These are phyloP conservation scores for Phymastichus coffea DNA, from an alignment of 1,140 invertebrate species.

Conservation along the genomic window DNA sequence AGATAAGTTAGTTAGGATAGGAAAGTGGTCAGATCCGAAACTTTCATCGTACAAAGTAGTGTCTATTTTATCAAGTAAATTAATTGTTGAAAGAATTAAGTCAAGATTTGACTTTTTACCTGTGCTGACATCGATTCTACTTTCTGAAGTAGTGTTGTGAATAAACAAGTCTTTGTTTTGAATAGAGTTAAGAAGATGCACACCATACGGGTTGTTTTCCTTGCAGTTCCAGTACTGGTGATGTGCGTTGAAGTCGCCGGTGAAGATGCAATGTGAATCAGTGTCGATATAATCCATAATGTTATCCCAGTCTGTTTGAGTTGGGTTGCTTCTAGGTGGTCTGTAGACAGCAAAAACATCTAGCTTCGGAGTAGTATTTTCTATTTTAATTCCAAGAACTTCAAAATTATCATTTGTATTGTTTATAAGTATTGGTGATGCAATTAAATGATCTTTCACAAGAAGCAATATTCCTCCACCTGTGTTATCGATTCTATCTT, in stretches of 20 bases:
- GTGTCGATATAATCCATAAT: not conserved
- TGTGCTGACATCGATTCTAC: not conserved
- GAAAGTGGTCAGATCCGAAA: not conserved
- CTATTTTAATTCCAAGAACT: conserved; percentile 9
- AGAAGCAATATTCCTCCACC: conserved; percentile 18
- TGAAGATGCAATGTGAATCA: not conserved
- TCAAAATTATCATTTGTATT: not conserved
- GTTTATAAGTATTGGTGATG: not conserved
- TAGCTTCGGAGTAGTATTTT: not conserved
- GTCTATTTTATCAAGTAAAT: not conserved
- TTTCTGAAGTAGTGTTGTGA: not conserved
- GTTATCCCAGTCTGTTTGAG: conserved; percentile 12
- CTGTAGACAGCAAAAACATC: conserved; percentile 13
- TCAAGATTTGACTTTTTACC: too few species aligned
- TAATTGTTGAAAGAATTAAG: not conserved
- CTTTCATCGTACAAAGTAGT: not conserved
- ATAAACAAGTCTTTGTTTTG: too few species aligned
- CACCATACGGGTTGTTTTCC: not conserved
- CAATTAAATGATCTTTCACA: not conserved
- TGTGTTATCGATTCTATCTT: not conserved
- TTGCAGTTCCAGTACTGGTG: too few species aligned
- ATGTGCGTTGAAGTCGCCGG: too few species aligned
- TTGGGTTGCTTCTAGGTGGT: not conserved
- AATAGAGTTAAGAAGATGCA: not conserved
- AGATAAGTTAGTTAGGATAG: not conserved